These are phyloP conservation scores for Lasiommata megera DNA, from an alignment of 2,888 invertebrate species.

Conservation along the genomic window DNA sequence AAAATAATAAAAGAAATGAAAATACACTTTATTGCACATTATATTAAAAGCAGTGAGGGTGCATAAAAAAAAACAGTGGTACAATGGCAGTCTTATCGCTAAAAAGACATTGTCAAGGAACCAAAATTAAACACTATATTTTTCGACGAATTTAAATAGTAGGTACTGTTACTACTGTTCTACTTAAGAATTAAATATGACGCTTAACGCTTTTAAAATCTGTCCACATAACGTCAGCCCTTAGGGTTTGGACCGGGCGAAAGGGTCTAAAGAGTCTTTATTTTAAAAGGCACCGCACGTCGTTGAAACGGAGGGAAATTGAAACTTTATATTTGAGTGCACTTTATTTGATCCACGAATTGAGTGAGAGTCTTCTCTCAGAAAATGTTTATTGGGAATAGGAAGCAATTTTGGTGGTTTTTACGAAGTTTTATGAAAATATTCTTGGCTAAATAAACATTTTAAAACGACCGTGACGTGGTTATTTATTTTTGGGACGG, in stretches of 20 bases:
- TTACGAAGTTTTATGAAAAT: neutral
- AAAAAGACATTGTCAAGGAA: too few relatives aligned
- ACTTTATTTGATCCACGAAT: constrained; percentile 61
- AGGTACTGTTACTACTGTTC: too few relatives aligned
- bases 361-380: neutral
- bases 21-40: too few relatives aligned
- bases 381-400: constrained; percentile 5
- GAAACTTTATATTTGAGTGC: constrained; percentile 78
- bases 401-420: neutral
- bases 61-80: too few relatives aligned
- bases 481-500: too few relatives aligned
- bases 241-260: neutral
- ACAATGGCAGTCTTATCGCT: too few relatives aligned
- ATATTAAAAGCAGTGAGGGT: too few relatives aligned
- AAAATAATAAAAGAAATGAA: too few relatives aligned
- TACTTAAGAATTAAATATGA: neutral
- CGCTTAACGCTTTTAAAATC: neutral
- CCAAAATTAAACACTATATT: too few relatives aligned
- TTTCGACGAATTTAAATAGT: too few relatives aligned
- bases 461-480: too few relatives aligned
- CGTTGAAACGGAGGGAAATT: constrained; percentile 61
- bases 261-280: constrained; percentile 7
- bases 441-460: too few relatives aligned
- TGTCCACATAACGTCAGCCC: neutral
- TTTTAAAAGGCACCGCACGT: constrained; percentile 50